Base-by-base conservation (phyloP, 2,113 vertebrate species). In the Sander vitreus region DNA sequence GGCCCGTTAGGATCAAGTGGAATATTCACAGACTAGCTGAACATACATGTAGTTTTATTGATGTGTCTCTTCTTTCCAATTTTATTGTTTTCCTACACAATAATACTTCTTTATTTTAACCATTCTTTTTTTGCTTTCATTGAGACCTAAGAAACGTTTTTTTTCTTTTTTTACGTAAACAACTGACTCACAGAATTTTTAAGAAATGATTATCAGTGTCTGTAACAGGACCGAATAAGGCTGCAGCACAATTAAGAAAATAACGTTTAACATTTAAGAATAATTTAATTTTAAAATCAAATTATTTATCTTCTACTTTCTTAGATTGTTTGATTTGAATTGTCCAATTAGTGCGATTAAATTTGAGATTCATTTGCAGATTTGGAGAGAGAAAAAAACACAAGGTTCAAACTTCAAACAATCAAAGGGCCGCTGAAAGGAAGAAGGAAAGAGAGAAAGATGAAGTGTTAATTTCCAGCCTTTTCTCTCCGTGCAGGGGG, bases 401-500 rank as follows among this genome's bases (percentile, higher is more conserved):
- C 0, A 6, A n/a, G 5, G 11, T 23, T 55, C 25, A 55, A 27
- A 33, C 21, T 43, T n/a, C 6, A 33, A 14, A 2, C 36, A 13
- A 64, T 14, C 5, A 43, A 11, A 63, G 8, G 21, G 11, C 36
- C 2, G 18, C 1, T 21, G 15, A 16, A 30, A 16, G 30, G 51
- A 39, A 50, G 66, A 57, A 30, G n/a, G n/a, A 36, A 25, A 36
- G 3, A 25, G 21, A 33, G 9, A 19, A 6, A 21, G 10, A 54
- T 27, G 10, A 71, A 77, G 73, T 50, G 65, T 68, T 66, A 5
- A 77, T 77, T 55, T 73, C 5, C 79, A 57, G 53, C 64, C 12
- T 73, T 16, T 21, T 33, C 14, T 19, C 21, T n/a, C 1, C 12
- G 78, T 58, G 43, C 79, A 92, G 90, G 60, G 33, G 1, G 9